phyloP scores from a whole-genome alignment of 1,140 invertebrate species.

The Orchesella cincta region DNA sequence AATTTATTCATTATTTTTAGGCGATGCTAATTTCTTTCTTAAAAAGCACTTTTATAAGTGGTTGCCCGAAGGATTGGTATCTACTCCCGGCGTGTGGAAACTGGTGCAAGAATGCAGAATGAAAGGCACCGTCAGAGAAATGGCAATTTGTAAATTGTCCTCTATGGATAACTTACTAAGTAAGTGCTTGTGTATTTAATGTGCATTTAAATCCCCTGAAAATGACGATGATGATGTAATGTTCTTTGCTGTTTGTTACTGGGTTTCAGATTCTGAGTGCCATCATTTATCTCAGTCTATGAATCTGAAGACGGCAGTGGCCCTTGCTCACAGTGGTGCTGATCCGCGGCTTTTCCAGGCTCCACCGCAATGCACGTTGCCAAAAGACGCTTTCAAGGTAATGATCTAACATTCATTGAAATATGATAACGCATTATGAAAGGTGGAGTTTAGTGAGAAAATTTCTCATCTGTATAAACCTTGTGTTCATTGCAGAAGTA shows the following conservation, averaged over 20 bases:
- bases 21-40: background rate
- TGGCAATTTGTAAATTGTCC: background rate
- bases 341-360: constrained; percentile 28
- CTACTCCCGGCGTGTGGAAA: background rate
- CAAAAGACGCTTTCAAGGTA: background rate
- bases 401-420: too few species aligned
- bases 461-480: too few species aligned
- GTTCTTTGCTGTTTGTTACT: too few species aligned
- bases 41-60: background rate
- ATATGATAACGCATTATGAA: too few species aligned
- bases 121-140: background rate
- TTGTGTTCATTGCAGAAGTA: background rate
- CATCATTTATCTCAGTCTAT: constrained; percentile 7
- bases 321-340: constrained; percentile 38
- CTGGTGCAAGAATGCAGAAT: background rate
- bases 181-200: background rate
- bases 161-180: background rate
- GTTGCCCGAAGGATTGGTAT: background rate
- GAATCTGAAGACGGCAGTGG: constrained; percentile 32
- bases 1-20: too few species aligned
- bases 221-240: background rate
- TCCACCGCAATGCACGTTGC: background rate
- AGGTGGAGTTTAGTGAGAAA: too few species aligned
- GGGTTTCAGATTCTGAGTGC: constrained; percentile 33
- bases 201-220: background rate